A percentile compares a stretch with the other conserved stretches of the same genome.
phyloP scores from a whole-genome alignment of 2,888 invertebrate genomes.

The Scrobipalpa atriplicella region DNA sequence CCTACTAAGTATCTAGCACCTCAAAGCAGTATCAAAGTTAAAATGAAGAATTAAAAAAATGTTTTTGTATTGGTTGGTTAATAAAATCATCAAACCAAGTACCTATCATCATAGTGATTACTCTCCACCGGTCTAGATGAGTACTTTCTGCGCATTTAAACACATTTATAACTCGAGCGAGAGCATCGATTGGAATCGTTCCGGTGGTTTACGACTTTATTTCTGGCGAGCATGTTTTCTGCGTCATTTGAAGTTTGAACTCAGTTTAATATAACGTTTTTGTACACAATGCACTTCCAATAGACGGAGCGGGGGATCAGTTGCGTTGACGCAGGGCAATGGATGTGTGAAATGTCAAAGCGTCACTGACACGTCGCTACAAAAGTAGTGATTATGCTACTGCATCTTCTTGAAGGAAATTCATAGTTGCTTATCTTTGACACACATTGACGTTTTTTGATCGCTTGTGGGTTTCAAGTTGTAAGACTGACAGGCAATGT shows the following conservation, averaged over 20 bases:
- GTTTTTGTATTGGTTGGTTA: too few relatives aligned
- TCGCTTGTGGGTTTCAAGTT: not conserved
- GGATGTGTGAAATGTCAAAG: not conserved
- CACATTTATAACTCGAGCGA: constrained; percentile 64
- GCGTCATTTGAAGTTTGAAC: constrained; percentile 34
- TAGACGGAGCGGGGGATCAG: not conserved
- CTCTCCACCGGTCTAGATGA: constrained; percentile 4
- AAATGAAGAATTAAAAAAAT: too few relatives aligned
- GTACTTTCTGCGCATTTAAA: constrained; percentile 65
- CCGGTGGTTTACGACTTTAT: constrained; percentile 81
- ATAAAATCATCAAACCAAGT: not conserved
- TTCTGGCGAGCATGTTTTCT: constrained; percentile 75
- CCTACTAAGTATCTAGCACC: too few relatives aligned
- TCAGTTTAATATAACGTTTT: not conserved
- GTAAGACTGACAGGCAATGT: not conserved
- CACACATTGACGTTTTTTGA: not conserved
- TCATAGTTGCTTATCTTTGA: not conserved
- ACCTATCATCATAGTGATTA: constrained; percentile 2
- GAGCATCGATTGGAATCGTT: constrained; percentile 79
- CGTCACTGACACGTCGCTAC: not conserved
- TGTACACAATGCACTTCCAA: not conserved
- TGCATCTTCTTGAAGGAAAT: not conserved
- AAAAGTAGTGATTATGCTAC: not conserved
- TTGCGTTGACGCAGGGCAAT: not conserved
- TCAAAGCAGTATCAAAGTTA: too few relatives aligned